Base-by-base conservation (phyloP, 2,888 invertebrate genomes). In the Drosophila stalkeri region DNA sequence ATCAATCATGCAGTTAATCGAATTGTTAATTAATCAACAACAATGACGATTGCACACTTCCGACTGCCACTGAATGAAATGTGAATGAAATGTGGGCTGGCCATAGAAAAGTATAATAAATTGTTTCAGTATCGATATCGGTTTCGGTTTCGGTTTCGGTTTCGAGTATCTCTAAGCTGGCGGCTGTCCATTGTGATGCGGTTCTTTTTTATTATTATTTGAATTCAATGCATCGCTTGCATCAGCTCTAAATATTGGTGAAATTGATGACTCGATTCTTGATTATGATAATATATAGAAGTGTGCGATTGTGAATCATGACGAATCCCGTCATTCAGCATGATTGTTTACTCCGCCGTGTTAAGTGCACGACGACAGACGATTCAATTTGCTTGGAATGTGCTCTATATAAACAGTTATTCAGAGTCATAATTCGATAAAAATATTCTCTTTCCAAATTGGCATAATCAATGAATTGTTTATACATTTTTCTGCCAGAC, bases 1-100 rank as follows among this genome's bases (percentile, higher is more conserved):
- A 74, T 74, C 71, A 80, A 81, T 80, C 77, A 80, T 56, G 59
- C 71, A 64, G 65, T 73, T 80, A 80, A 80, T 80, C 80, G 77
- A 76, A 66, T 69, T 72, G 72, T 76, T 80, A 78, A 78, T 80
- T 76, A 78, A 80, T 77, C 80, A 80, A 68, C 64, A 70, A 61
- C 62, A 64, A 64, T 49, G 49, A 61, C 57, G 65, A 74, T 73
- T 65, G 59, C 60, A 65, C 68, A 80, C 77, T 69, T 79, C 80
- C 77, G 80, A 75, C 70, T 67, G 49, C 46, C 46, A 46, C 27
- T 65, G 74, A 68, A 75, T 52, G 49, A 37, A 66, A 76, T 41
- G 27, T n/a, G 59, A 63, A 51, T 55, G 55, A 63, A 63, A 55
- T 59, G 56, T 16, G 47, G 57, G 37, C 55, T 60, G 43, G 64